Percentiles rank a stretch among this genome's conserved stretches.
Conservation (phyloP, 2,797 vertebrate genomes). For the Enteromius mattozi region DNA sequence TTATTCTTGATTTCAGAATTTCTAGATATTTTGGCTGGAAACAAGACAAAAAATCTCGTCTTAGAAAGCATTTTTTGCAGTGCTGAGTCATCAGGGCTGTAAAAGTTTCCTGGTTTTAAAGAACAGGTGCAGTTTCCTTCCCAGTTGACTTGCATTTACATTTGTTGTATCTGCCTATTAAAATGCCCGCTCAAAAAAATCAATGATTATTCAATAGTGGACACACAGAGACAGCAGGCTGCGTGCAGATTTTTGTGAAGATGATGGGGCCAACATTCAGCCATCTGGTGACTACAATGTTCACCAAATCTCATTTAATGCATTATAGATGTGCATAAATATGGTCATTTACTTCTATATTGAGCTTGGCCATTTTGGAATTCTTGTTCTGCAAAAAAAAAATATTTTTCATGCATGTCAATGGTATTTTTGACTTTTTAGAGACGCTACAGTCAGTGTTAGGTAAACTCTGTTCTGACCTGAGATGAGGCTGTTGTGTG, state of each 20-base stretch:
- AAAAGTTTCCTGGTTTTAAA: conserved; percentile 21
- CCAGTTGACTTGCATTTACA: neutral
- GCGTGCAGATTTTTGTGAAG: conserved; percentile 12
- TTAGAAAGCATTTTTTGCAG: too few species aligned
- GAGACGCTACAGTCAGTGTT: neutral
- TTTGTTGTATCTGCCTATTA: neutral
- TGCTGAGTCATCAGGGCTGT: neutral
- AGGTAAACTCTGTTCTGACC: neutral
- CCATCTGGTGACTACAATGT: conserved; percentile 43
- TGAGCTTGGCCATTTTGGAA: neutral
- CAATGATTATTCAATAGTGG: neutral
- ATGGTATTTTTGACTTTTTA: neutral
- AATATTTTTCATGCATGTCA: neutral
- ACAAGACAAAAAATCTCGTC: too few species aligned
- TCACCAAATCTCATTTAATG: conserved; percentile 1
- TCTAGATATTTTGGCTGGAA: too few species aligned
- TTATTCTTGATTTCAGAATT: too few species aligned
- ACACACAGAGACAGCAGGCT: neutral
- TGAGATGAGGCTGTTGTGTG: conserved; percentile 20
- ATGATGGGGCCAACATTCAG: neutral
- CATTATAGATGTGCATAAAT: conserved; percentile 19
- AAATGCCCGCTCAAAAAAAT: neutral
- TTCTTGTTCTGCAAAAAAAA: neutral
- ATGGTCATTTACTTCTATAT: neutral
- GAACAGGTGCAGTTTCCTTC: conserved; percentile 51